Conservation (phyloP, 2,888 invertebrate species). For the Ichneumon xanthorius region DNA sequence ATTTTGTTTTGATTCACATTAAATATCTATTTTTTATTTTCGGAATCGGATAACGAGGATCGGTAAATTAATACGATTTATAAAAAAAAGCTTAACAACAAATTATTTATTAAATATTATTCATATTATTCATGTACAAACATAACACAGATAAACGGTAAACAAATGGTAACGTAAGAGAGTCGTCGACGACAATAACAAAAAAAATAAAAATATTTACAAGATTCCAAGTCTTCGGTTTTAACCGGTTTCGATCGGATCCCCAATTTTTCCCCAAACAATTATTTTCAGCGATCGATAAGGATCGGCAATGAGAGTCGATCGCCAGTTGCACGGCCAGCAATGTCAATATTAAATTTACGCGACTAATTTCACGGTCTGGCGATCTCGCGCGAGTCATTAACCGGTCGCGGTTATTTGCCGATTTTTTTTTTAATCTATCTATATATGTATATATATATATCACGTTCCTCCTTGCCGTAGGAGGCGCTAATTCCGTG, state of each 20-base stretch:
- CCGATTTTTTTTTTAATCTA: neutral
- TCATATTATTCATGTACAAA: conserved; percentile 35
- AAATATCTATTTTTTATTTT: neutral
- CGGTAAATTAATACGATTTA: neutral
- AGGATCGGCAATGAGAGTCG: no score
- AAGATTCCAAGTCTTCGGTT: neutral
- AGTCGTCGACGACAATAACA: neutral
- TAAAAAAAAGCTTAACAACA: conserved; percentile 1
- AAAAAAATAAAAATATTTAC: conserved; percentile 42
- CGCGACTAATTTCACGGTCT: no score
- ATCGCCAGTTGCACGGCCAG: no score
- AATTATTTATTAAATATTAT: conserved; percentile 61
- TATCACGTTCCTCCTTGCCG: neutral
- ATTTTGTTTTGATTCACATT: no score
- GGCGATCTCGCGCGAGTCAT: neutral
- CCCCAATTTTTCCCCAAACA: neutral
- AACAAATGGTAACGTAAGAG: conserved; percentile 30
- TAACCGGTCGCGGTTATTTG: neutral
- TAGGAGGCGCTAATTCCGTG: neutral
- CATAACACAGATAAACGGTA: conserved; percentile 42
- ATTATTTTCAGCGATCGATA: no score
- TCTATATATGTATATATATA: neutral
- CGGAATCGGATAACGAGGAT: neutral
- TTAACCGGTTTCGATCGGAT: neutral
- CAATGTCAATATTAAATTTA: no score